Base-by-base conservation (phyloP, 1,140 invertebrate species). In the Drosophila murphyi region DNA sequence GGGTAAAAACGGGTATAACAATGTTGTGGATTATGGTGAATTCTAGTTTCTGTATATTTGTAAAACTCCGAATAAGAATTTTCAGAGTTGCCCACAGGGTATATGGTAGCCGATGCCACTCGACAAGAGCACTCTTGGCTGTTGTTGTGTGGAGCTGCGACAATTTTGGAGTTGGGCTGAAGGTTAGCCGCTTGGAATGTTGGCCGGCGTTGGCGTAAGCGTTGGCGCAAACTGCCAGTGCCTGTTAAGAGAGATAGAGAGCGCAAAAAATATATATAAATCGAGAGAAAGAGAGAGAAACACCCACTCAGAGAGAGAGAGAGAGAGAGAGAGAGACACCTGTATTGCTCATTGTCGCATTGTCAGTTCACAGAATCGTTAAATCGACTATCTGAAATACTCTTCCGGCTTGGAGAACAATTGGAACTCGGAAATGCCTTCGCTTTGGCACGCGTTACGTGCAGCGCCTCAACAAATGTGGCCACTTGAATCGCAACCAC, bases 181-280 rank as follows among this genome's bases (percentile, higher is more conserved):
- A 72, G 69, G 69, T 72, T 72, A 72, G 69, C 52, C 69, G 69
- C 55, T 72, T 72, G 70, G 70, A 72, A 72, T 72, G 63, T 59
- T 72, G 70, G 63, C 39, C 70, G 70, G 70, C 70, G 70, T 72
- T 72, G 70, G 70, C 70, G 69, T 65, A 50, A 62, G 59, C 59
- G 68, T 69, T 69, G 65, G 56, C 65, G 67, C 57, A 34, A 56
- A 35, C 29, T 43, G 55, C 45, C 29, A 31, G 37, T 51, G 20
- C 59, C 59, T 37, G 31, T 51, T 20, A 20, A 20, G 8, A 35
- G 55, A 47, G 55, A 41, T 4, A 41, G 57, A 20, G 59, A 54
- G 2, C 20, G 55, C 7, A 67, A 35, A 37, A 56, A 2, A 28
- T 10, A 45, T 29, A 48, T 34, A 43, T 8, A 41, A 10, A 34